These are phyloP conservation scores for Marisa cornuarietis DNA, from an alignment of 1,140 invertebrate species.

Conservation along the genomic window DNA sequence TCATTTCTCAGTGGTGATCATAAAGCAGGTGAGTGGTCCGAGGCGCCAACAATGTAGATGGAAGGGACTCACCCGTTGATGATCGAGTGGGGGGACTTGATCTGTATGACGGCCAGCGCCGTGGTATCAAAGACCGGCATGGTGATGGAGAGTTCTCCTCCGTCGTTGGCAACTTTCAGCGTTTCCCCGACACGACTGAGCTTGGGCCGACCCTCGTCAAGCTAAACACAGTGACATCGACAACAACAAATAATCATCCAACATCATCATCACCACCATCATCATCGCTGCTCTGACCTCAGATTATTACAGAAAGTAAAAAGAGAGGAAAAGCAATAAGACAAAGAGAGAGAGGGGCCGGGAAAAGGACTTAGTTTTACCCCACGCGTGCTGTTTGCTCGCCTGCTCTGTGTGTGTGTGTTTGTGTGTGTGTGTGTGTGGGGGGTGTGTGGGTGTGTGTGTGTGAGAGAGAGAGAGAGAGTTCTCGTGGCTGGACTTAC, in stretches of 20 bases:
- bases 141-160: not conserved
- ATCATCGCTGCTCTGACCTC: not conserved
- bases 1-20: too few species aligned
- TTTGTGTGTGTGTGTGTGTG: slow-evolving; percentile 12
- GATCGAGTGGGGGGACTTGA: not conserved
- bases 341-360: not conserved
- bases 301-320: not conserved
- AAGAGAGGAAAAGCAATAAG: not conserved
- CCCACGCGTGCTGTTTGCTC: not conserved
- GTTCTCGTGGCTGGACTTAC: slow-evolving; percentile 12
- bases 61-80: not conserved
- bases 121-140: not conserved
- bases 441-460: slow-evolving; percentile 7
- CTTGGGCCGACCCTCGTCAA: too few species aligned
- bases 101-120: slow-evolving; percentile 13
- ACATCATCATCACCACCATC: too few species aligned
- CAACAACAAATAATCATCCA: too few species aligned
- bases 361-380: not conserved
- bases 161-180: not conserved
- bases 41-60: too few species aligned
- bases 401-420: not conserved
- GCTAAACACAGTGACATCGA: too few species aligned
- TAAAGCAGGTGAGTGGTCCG: too few species aligned
- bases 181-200: too few species aligned
- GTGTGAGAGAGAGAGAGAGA: not conserved